Base-by-base conservation (phyloP, 2,888 invertebrate genomes). In the Drosophila nr. fundita region DNA sequence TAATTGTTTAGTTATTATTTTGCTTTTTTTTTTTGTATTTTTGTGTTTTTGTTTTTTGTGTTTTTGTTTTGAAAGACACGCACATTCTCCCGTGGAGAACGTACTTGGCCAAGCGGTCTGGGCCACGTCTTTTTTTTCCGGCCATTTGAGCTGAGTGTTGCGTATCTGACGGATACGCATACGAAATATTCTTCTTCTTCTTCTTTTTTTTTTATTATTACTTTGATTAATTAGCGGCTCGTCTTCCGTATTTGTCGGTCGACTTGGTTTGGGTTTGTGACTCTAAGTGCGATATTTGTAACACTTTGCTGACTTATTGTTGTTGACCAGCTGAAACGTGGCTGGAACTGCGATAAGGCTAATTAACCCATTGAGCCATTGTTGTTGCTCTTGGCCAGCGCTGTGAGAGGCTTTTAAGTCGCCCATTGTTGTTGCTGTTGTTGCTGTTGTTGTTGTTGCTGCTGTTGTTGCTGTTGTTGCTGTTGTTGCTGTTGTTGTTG, bases 221-320 rank as follows among this genome's bases (percentile, higher is more conserved):
- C 66, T 77, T 79, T 89, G 88, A 85, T 85, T 85, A 85, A 85
- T 85, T 85, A 77, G 73, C 83, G 66, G 77, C 61, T 68, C 75
- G 71, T 68, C 69, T 59, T 73, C 68, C 54, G 52, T 67, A 75
- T 76, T 74, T 85, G 70, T 60, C 64, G 74, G 68, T 82, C 58
- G 68, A 76, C 57, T 81, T 88, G 34, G 15, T 18, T 36, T 38
- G 2, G 38, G 40, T 3, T 13, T 42, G 21, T 6, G 42, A 4
- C 27, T 71, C 76, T 90, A 89, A 87, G 90, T 89, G 89, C 79
- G 89, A 89, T 90, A 87, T 90, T 87, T 87, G 87, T 90, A 87
- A 90, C 90, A 87, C 87, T 87, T 89, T 87, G 80, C 84, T 69
- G 89, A 80, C 78, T 77, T 73, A 77, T 85, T 80, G 85, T 40